Base-by-base conservation (phyloP, 2,113 vertebrate species). In the Patagioenas fasciata region DNA sequence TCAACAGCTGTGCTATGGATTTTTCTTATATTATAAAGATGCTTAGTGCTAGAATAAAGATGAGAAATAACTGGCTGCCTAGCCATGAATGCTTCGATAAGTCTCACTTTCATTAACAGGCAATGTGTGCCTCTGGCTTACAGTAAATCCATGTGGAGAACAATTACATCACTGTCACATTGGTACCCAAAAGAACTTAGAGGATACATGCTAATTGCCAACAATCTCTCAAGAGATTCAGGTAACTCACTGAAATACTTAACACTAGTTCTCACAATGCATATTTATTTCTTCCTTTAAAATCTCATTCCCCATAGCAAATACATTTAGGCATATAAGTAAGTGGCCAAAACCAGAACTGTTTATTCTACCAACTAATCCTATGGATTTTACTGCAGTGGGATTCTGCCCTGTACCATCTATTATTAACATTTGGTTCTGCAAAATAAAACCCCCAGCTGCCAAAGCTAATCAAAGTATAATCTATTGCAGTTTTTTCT, bases 301-400 rank as follows among this genome's bases (percentile, higher is more conserved):
- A 95, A 65, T 64, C 69, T 75, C 57, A 78, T 91, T 93, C 57
- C 67, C 69, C 32, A 72, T n/a, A 92, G 85, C 38, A 94, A 95
- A 93, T 71, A 75, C 16, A 79, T 88, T 95, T 88, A 93, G 40
- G 21, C 28, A n/a, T 67, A 91, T 88, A 95, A 92, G 64, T 65
- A 70, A 91, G 72, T 65, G 93, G 44, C 44, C 72, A 31, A 67
- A 94, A 15, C 6, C 24, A 88, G 64, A 94, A 44, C 16, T 86
- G n/a, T 84, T 94, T 96, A 79, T 95, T 95, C 82, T 85, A 40
- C 14, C 38, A 74, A 31, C 25, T 92, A 94, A 93, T 91, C 75
- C 53, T 79, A 26, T 67, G 57, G 83, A 91, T 91, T 94, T 94
- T 56, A 51, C 34, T 86, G 47, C 32, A 67, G 19, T 79, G 83